Evolutionary conservation across 2,113 vertebrate species (phyloP).

Genomic region (Ariopsis seemanni): DNA sequence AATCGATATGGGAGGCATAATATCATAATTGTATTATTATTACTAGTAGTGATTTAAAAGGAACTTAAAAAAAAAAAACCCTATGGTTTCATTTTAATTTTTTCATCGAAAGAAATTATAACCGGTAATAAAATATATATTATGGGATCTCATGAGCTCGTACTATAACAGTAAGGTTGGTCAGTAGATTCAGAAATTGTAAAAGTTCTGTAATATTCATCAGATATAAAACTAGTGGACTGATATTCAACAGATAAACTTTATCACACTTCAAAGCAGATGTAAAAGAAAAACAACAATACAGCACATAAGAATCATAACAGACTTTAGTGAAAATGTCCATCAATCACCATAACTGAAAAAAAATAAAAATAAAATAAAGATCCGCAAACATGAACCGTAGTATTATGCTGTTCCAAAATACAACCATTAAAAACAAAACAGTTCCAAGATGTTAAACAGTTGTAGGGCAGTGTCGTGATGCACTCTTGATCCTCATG

Average conservation of each 20-base stretch:
- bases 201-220: neutral
- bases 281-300: neutral
- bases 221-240: neutral
- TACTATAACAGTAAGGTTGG: neutral
- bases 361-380: neutral
- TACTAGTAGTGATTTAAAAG: neutral
- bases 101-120: neutral
- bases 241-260: neutral
- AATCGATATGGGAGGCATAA: neutral
- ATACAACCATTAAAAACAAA: neutral
- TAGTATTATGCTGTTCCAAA: neutral
- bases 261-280: neutral
- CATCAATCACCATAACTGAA: neutral
- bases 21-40: neutral
- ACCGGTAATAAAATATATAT: neutral
- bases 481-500: conserved; percentile 8
- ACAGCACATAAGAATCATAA: neutral
- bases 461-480: neutral
- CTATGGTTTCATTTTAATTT: neutral
- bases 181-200: neutral
- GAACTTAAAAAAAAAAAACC: neutral
- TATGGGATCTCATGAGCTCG: neutral
- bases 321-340: neutral
- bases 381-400: neutral
- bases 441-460: neutral